phyloP scores from a whole-genome alignment of 2,113 vertebrate genomes.

The Eira barbara region DNA sequence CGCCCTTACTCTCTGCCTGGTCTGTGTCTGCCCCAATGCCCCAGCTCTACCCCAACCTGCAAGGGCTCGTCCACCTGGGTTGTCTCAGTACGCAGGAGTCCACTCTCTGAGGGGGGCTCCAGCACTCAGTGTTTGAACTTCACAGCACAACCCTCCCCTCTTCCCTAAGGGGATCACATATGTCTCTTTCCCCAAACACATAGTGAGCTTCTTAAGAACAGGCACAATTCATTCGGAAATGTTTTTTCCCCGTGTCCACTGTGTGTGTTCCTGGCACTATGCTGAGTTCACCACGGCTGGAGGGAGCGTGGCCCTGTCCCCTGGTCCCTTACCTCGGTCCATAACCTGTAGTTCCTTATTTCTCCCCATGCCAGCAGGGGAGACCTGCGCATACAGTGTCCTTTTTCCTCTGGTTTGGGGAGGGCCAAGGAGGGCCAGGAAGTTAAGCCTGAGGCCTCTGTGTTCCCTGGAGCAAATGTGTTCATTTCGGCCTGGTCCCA shows the following conservation, averaged over 20 bases:
- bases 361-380: neutral
- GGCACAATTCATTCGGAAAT: conserved; percentile 28
- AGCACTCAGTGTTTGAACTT: neutral
- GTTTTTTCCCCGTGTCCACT: rapidly evolving
- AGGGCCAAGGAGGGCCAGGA: neutral
- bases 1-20: neutral
- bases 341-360: neutral
- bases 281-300: neutral
- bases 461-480: neutral
- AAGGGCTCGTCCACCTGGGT: neutral
- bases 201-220: neutral
- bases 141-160: neutral
- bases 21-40: neutral
- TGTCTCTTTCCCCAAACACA: neutral
- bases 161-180: neutral
- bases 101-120: neutral
- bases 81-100: neutral
- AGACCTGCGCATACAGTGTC: neutral
- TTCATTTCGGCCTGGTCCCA: conserved; percentile 12
- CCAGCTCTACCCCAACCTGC: neutral
- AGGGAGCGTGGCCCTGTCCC: neutral
- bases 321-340: neutral
- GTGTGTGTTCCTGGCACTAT: neutral
- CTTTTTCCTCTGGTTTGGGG: neutral
- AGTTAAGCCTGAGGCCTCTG: neutral